Base-by-base conservation (phyloP, 2,797 vertebrate genomes). In the Mallotus villosus region DNA sequence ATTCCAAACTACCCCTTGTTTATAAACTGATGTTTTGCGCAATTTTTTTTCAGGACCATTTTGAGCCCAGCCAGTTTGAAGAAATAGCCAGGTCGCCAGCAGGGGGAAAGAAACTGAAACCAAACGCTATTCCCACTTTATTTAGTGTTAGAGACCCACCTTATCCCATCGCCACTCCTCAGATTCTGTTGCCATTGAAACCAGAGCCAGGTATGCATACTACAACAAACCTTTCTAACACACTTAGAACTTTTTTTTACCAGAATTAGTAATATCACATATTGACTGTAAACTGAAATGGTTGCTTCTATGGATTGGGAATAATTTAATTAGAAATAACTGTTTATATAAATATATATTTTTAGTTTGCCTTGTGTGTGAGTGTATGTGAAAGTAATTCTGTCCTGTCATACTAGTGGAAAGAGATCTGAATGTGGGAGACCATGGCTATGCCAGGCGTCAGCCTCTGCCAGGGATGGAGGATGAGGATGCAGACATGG, bases 1-100 rank as follows among this genome's bases (percentile, higher is more conserved):
- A 55, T 19, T 55, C 19, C 17, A 5, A 55, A 17, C 19, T 16
- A n/a, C 17, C 51, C 51, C 51, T 17, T 55, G 51, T 55, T 17
- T n/a, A 17, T 16, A 4, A n/a, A 55, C 17, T 8, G 11, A 64
- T 49, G n/a, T 62, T 1, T 60, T 11, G 21, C 8, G 70, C 19
- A 49, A 5, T 37, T 72, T 55, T 65, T 21, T 49, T 9, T 3
- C 72, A 94, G 94, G 93, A 94, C 64, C 93, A 94, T 76, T 94
- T 94, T 84, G 93, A 94, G 74, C 89, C 87, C 70, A 94, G 89
- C 70, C 94, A 94, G 87, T 94, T 94, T 81, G 94, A 94, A 69
- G 94, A 94, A 81, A 89, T 94, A 9, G 94, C 94, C 14, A 86
- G 92, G 72, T 94, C 93, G 74, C 90, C 94, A 19, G 89, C 93